Evolutionary conservation across 2,113 vertebrate genomes (phyloP), one percentile per base, ranked within the genome.

Genomic region (Channa maculata): DNA sequence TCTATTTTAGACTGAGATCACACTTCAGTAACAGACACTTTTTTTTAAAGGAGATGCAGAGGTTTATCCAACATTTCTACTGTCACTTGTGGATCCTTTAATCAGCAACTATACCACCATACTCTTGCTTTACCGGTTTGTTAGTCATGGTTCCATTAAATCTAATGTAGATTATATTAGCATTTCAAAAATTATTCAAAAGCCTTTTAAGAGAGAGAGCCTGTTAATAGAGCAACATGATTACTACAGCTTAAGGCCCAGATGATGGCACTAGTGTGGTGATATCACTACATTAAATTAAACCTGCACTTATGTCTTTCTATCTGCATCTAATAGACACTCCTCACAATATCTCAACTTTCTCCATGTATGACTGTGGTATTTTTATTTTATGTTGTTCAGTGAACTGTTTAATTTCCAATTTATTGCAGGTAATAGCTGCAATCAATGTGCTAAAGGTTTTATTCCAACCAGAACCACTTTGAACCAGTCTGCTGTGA

Each of bases 1-100:
- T 86, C 81, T 82, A 81, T 87, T 91, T 89, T 71, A 77, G 73
- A 79, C 75, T 9, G 10, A 58, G 69, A 62, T 72, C 79, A 71
- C 58, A 53, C 24, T 37, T 5, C 39, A 15, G 24, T 24, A 24
- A 24, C 24, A n/a, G n/a, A 24, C 24, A 1, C 1, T 24, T 24
- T 67, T 50, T 75, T 51, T 34, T 64, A 10, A 10, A 45, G 58
- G 38, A 41, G 11, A 49, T 1, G 2, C 62, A 46, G 24, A 24
- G 24, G 24, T 24, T 24, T 24, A 24, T 24, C 24, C 6, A 0
- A 0, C 55, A 45, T 36, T 74, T 63, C 13, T 7, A 38, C 34
- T 0, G 10, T 52, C 48, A 33, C 7, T 11, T 44, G 8, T 13
- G 58, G 13, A 51, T 70, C 53, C n/a, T 36, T 10, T 39, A 24